Base-by-base conservation (phyloP, 2,797 vertebrate genomes). In the Euthynnus affinis region DNA sequence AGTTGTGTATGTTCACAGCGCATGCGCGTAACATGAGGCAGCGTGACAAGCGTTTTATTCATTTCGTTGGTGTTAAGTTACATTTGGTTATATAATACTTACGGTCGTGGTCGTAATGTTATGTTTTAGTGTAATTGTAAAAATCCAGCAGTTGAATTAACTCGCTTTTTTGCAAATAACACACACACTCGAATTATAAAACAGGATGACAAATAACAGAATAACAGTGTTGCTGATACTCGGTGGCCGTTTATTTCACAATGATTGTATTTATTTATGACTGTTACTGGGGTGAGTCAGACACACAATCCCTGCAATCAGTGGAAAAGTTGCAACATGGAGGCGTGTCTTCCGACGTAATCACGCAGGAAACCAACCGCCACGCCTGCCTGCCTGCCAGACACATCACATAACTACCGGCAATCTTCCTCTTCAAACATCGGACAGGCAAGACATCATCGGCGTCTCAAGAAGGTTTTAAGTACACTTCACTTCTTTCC, bases 21-120 rank as follows among this genome's bases (percentile, higher is more conserved):
- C 93, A 87, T 91, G 92, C 84, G 90, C 77, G 4, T 0, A 44
- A 20, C 6, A 20, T 49, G 46, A 49, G 6, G 18, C 65, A 2
- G 7, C 3, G 0, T 9, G 5, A 23, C 51, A 5, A 27, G 17
- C 7, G n/a, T 13, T 62, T 9, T 22, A 29, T 32, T 63, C 1
- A 51, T 1, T 9, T 3, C 15, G 1, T 20, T 18, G 13, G 5
- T 23, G 51, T 15, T 8, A 7, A 42, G 22, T 6, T 6, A 57
- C 5, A 3, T 13, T 9, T 13, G 14, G 2, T 1, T 49, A 2
- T 34, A 5, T 9, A 37, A 20, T 46, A 9, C 10, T 46, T 6
- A 68, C n/a, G 44, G 5, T 20, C 5, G 51, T 29, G 25, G 17
- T 44, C 7, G 34, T 37, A 37, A 6, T 55, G 22, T 32, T 6